Conservation (phyloP, 2,797 vertebrate genomes). For the Avahi laniger region DNA sequence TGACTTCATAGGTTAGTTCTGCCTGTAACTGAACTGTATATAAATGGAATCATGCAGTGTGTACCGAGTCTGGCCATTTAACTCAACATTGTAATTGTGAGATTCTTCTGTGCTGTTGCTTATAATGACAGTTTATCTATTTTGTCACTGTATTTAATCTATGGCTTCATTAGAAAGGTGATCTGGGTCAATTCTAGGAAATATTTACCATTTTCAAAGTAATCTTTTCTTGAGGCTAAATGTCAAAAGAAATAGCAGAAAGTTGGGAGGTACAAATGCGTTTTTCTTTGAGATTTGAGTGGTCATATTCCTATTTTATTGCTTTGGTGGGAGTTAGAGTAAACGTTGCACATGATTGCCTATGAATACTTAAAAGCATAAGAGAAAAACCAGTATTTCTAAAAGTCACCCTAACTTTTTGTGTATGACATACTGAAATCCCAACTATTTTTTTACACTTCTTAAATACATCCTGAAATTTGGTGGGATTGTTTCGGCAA, state of each 20-base stretch:
- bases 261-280: conserved; percentile 32
- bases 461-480: neutral
- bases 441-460: neutral
- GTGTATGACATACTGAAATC: neutral
- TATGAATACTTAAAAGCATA: neutral
- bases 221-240: conserved; percentile 67
- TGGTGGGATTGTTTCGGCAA: neutral
- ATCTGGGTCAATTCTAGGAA: neutral
- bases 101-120: neutral
- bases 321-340: conserved; percentile 56
- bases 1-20: neutral
- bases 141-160: neutral
- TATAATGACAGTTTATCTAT: neutral
- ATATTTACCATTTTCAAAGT: conserved; percentile 3
- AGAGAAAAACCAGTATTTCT: conserved; percentile 44
- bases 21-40: neutral
- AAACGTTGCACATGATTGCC: conserved; percentile 54
- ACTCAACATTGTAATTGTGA: neutral
- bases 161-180: neutral
- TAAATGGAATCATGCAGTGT: neutral
- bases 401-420: conserved; percentile 23
- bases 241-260: conserved; percentile 65
- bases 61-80: neutral
- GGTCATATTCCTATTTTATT: conserved; percentile 49
- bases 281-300: conserved; percentile 70